Evolutionary conservation across 1,140 invertebrate genomes (phyloP).

Genomic region (Manduca sexta): DNA sequence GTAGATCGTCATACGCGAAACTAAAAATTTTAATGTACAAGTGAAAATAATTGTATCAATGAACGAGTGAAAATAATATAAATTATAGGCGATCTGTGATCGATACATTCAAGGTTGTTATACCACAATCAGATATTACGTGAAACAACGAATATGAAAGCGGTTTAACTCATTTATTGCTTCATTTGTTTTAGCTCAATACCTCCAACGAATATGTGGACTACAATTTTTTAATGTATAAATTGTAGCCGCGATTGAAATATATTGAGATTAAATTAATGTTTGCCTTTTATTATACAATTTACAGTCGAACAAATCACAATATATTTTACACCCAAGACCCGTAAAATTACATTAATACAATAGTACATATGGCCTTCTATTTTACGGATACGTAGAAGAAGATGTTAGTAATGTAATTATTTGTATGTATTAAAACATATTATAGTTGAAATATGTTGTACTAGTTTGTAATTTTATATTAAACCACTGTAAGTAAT

Average conservation of each 20-base stretch:
- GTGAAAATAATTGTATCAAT: too few relatives aligned
- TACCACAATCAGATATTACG: too few relatives aligned
- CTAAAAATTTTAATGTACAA: too few relatives aligned
- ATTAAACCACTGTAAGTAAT: neutral
- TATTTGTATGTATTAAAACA: slow-evolving; percentile 33
- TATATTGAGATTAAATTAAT: too few relatives aligned
- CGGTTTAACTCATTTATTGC: neutral
- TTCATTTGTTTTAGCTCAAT: neutral
- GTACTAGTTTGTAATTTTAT: slow-evolving; percentile 9
- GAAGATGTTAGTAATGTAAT: slow-evolving; percentile 34
- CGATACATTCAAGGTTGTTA: too few relatives aligned
- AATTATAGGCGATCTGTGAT: too few relatives aligned
- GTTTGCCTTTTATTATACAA: too few relatives aligned
- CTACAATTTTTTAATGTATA: neutral
- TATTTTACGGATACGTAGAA: slow-evolving; percentile 22
- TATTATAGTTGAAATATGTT: slow-evolving; percentile 26
- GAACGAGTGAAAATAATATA: too few relatives aligned
- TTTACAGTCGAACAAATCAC: too few relatives aligned
- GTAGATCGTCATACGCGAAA: too few relatives aligned
- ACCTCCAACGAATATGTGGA: slow-evolving; percentile 3
- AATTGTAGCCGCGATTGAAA: neutral
- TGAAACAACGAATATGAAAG: slow-evolving; percentile 23
- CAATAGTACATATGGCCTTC: slow-evolving; percentile 29
- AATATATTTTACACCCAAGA: too few relatives aligned
- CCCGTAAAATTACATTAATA: too few relatives aligned